Evolutionary conservation across 2,113 vertebrate species (phyloP).

Genomic region (Ptychochromis oligacanthus): DNA sequence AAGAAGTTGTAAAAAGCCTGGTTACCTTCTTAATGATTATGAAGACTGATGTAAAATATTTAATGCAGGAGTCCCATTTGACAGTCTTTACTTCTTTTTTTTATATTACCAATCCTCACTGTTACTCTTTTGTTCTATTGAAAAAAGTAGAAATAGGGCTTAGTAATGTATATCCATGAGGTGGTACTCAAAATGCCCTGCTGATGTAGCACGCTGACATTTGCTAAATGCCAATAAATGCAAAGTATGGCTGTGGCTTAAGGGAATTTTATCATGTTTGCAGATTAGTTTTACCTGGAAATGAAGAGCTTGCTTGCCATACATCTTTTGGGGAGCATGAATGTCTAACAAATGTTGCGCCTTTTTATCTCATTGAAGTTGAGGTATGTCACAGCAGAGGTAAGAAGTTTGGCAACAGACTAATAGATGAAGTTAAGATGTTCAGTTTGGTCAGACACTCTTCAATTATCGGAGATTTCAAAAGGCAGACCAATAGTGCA

Average conservation of each 20-base stretch:
- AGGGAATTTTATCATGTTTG: background rate
- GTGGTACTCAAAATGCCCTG: background rate
- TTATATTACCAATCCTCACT: background rate
- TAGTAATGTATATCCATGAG: background rate
- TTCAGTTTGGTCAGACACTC: background rate
- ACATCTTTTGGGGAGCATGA: background rate
- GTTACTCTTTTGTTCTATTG: background rate
- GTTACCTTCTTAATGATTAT: no score
- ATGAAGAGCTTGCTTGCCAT: background rate
- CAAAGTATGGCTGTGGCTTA: background rate
- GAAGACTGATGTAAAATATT: no score
- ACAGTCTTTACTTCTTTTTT: no score
- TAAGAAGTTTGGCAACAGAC: background rate
- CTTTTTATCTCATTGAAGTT: background rate
- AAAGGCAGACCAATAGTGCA: background rate
- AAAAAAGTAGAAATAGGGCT: background rate
- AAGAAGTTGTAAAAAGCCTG: no score
- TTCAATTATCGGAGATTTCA: background rate
- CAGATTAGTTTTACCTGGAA: background rate
- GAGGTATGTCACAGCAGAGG: background rate
- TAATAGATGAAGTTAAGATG: background rate
- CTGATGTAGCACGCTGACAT: background rate
- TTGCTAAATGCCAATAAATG: background rate
- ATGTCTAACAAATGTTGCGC: background rate
- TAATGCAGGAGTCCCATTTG: no score